Conservation (phyloP, 2,888 invertebrate genomes). For the Zootermopsis nevadensis region DNA sequence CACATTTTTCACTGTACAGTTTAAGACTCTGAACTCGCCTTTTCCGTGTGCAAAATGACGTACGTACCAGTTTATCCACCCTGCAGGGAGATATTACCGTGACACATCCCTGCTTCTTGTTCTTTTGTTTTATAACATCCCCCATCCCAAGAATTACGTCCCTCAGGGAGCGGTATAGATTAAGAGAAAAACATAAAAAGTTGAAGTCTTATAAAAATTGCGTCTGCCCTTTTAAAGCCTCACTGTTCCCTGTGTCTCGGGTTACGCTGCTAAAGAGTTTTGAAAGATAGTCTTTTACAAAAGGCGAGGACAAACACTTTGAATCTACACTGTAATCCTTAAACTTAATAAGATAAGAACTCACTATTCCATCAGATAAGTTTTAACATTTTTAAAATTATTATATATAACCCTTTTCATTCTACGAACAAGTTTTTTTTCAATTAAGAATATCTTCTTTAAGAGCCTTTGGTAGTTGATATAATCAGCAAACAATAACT, state of each 20-base stretch:
- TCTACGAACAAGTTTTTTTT: no score
- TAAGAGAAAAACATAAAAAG: background rate
- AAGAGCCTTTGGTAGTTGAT: no score
- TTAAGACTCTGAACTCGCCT: background rate
- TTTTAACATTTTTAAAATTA: no score
- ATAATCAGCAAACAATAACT: no score
- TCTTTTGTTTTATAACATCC: background rate
- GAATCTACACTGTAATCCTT: background rate
- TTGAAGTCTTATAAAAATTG: conserved; percentile 13
- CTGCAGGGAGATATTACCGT: background rate
- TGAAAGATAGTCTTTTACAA: background rate
- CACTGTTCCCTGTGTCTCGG: background rate
- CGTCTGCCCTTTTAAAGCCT: background rate
- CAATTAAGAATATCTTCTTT: no score
- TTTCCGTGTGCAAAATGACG: background rate
- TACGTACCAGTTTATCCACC: background rate
- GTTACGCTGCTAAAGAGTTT: background rate
- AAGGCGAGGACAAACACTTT: background rate
- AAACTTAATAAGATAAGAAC: background rate
- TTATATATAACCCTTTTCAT: no score
- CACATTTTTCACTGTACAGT: background rate
- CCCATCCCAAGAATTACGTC: background rate
- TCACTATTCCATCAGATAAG: background rate
- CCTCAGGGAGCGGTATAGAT: background rate
- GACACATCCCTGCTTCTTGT: background rate